phyloP scores from a whole-genome alignment of 2,113 vertebrate genomes.

The Sturnus vulgaris region DNA sequence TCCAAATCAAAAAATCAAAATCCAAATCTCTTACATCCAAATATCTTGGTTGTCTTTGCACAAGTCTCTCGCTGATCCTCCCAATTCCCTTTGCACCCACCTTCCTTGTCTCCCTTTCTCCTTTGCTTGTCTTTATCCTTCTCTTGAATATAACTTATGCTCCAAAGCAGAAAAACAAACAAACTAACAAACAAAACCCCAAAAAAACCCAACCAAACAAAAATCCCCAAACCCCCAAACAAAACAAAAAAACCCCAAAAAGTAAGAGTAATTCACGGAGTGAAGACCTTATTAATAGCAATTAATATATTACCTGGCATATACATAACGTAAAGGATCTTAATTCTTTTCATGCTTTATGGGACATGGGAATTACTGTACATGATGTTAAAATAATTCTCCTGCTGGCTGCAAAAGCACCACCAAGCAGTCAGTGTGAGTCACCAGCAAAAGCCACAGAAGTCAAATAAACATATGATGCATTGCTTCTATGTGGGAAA shows the following conservation, averaged over 20 bases:
- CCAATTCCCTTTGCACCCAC: background rate
- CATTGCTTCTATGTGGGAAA: background rate
- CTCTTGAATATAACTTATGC: background rate
- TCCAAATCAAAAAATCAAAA: background rate
- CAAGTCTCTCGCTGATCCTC: background rate
- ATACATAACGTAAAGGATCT: background rate
- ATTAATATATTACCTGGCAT: background rate
- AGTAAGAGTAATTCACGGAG: no score
- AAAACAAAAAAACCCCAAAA: no score
- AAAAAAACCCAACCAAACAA: no score
- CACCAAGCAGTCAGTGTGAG: background rate
- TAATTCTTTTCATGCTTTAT: background rate
- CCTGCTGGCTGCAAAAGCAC: conserved; percentile 13
- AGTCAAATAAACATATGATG: background rate
- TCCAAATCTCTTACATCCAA: background rate
- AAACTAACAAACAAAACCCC: no score
- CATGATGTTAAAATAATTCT: background rate
- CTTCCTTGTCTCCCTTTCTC: background rate
- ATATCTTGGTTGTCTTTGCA: background rate
- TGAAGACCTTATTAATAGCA: background rate
- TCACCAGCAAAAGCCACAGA: background rate
- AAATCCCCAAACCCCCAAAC: no score
- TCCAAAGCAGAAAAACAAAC: background rate
- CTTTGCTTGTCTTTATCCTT: background rate
- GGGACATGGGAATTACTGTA: background rate